Evolutionary conservation across 2,113 vertebrate genomes (phyloP).

Genomic region (Rhynchomys soricoides): DNA sequence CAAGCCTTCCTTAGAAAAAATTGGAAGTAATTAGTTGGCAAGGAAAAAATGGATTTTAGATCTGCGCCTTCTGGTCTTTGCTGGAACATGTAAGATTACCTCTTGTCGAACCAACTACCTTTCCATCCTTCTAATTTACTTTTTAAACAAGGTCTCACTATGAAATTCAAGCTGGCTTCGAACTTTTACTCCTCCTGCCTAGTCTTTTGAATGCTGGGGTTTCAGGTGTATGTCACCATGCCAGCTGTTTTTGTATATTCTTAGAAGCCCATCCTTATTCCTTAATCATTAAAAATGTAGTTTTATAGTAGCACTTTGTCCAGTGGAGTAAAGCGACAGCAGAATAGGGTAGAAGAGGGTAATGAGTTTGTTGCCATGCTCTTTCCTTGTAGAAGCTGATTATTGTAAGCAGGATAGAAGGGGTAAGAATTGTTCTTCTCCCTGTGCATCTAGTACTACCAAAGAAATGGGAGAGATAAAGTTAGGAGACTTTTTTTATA

Average conservation of each 20-base stretch:
- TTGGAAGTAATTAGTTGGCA: not conserved
- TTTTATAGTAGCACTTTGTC: constrained; percentile 24
- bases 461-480: constrained; percentile 16
- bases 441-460: constrained; percentile 8
- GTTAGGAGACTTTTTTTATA: constrained; percentile 5
- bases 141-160: not conserved
- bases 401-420: constrained; percentile 26
- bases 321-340: not conserved
- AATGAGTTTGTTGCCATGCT: not conserved
- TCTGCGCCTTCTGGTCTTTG: not conserved
- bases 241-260: not conserved
- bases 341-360: not conserved
- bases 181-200: not conserved
- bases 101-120: not conserved
- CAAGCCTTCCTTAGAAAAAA: constrained; percentile 34
- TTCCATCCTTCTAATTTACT: not conserved
- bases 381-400: constrained; percentile 37
- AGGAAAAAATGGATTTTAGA: constrained; percentile 22
- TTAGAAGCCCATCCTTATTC: constrained; percentile 26
- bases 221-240: not conserved
- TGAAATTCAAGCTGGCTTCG: not conserved
- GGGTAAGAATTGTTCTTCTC: constrained; percentile 11
- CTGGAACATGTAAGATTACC: not conserved
- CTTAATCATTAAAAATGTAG: constrained; percentile 30
- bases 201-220: not conserved